Percentiles rank a stretch among this genome's conserved stretches.
These are phyloP conservation scores for Gadus macrocephalus DNA, from an alignment of 2,113 vertebrate genomes.

Conservation along the genomic window DNA sequence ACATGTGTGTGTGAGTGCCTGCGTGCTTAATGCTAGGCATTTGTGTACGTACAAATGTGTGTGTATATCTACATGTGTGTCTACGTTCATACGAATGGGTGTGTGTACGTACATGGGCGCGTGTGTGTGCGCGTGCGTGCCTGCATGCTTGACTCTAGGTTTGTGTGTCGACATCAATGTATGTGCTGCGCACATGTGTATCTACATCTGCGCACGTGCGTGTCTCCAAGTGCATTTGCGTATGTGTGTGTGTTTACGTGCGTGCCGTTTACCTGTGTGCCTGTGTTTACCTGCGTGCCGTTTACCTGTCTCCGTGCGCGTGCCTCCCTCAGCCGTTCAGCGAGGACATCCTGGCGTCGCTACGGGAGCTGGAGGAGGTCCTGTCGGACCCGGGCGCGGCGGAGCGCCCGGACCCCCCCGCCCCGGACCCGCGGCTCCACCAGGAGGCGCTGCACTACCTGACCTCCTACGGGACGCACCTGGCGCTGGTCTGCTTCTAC, in stretches of 20 bases:
- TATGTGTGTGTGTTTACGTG: no score
- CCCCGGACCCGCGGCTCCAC: conserved; percentile 73
- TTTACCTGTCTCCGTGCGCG: neutral
- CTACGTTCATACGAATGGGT: no score
- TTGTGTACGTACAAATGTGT: no score
- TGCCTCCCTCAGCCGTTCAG: conserved; percentile 14
- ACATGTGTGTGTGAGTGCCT: neutral
- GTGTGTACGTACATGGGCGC: no score
- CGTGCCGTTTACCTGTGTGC: no score
- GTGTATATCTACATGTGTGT: no score
- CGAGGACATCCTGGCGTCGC: conserved; percentile 86
- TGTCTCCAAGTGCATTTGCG: no score
- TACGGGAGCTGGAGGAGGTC: conserved; percentile 83
- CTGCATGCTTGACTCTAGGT: neutral
- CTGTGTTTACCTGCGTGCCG: neutral
- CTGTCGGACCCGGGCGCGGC: conserved; percentile 73
- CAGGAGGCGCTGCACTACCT: conserved; percentile 94
- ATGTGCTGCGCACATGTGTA: no score
- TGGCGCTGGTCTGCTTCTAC: conserved; percentile 89
- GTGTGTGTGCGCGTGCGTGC: neutral
- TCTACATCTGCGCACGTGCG: no score
- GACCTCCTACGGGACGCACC: conserved; percentile 84
- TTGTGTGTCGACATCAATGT: no score
- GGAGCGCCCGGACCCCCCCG: conserved; percentile 74
- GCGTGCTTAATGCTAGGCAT: neutral